A percentile compares a stretch with the other conserved stretches of the same genome.
These are phyloP conservation scores for Endotricha flammealis DNA, from an alignment of 2,888 invertebrate species.

Conservation along the genomic window DNA sequence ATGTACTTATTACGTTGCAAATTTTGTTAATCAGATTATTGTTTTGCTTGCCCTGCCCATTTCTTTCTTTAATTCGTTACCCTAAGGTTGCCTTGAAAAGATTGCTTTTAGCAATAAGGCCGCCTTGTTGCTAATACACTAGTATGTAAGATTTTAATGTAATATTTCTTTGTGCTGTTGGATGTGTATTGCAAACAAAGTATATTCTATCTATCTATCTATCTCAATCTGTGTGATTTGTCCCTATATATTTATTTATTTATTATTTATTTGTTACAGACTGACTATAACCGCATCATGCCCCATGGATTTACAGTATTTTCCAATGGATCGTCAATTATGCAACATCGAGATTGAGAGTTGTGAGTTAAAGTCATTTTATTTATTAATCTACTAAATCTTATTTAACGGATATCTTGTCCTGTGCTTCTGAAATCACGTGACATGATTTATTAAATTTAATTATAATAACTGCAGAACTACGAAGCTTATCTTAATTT, in stretches of 20 bases:
- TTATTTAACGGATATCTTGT: constrained; percentile 19
- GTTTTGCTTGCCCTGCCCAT: no score
- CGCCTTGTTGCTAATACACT: no score
- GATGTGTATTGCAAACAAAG: no score
- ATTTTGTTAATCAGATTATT: no score
- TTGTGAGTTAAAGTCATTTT: constrained; percentile 84
- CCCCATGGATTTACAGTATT: constrained; percentile 97
- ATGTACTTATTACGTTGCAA: no score
- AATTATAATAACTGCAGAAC: constrained; percentile 27
- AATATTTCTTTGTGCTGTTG: no score
- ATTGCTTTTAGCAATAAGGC: no score
- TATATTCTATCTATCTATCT: no score
- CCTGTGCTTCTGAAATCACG: constrained; percentile 26
- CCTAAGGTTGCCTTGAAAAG: no score
- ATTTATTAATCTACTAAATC: constrained; percentile 13
- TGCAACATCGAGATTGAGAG: constrained; percentile 98
- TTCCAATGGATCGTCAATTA: constrained; percentile 96
- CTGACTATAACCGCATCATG: constrained; percentile 97
- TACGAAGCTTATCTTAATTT: constrained; percentile 39
- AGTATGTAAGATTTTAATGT: no score
- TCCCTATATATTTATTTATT: constrained; percentile 1
- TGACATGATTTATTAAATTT: constrained; percentile 18
- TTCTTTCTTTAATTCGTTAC: no score
- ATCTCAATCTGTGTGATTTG: no score
- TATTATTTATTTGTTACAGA: constrained; percentile 71